A percentile compares a stretch with the other conserved stretches of the same genome.
Conservation (phyloP, 2,888 invertebrate genomes). For the Proisotoma minuta region DNA sequence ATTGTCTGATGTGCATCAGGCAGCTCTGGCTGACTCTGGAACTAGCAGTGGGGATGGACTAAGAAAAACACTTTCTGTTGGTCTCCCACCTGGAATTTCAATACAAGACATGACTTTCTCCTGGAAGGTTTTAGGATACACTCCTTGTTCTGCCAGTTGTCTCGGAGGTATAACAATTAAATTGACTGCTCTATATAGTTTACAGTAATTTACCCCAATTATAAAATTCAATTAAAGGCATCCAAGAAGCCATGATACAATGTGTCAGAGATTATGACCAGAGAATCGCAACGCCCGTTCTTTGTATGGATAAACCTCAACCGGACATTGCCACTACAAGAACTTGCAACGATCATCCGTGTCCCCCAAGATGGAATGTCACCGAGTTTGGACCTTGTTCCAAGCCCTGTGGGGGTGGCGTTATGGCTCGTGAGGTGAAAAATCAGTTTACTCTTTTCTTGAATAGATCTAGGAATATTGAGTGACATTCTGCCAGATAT, state of each 20-base stretch:
- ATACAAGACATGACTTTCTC: conserved; percentile 46
- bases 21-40: conserved; percentile 42
- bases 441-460: too few relatives aligned
- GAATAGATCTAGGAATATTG: too few relatives aligned
- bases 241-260: conserved; percentile 78
- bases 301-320: conserved; percentile 79
- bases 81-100: conserved; percentile 45
- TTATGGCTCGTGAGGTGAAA: conserved; percentile 70
- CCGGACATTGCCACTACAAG: conserved; percentile 76
- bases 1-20: conserved; percentile 42
- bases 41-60: conserved; percentile 25
- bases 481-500: too few relatives aligned
- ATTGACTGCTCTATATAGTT: not conserved
- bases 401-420: conserved; percentile 89
- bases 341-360: conserved; percentile 91
- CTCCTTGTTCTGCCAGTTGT: conserved; percentile 90
- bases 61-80: conserved; percentile 40
- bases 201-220: not conserved
- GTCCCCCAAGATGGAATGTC: conserved; percentile 72
- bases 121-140: conserved; percentile 61
- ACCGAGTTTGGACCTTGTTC: conserved; percentile 85
- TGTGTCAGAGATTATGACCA: conserved; percentile 82
- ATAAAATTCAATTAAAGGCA: conserved; percentile 51
- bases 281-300: conserved; percentile 77
- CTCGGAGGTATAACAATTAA: conserved; percentile 64